Conservation (phyloP, 2,797 vertebrate species). For the Prunella strophiata region DNA sequence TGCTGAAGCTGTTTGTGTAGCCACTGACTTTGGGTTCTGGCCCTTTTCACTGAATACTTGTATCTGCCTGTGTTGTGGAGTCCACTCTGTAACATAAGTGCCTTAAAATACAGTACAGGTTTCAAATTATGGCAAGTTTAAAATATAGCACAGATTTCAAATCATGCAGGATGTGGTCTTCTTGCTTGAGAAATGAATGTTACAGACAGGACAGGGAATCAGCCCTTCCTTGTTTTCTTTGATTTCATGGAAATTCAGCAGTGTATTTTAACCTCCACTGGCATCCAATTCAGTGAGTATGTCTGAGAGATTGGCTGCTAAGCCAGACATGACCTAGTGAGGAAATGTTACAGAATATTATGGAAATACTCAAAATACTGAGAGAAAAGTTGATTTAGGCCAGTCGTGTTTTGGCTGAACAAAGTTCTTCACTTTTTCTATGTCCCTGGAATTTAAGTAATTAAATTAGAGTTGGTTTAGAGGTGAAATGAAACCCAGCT, state of each 20-base stretch:
- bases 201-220: neutral
- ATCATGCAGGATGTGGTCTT: neutral
- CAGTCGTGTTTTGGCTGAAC: neutral
- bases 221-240: neutral
- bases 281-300: neutral
- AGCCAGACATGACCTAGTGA: neutral
- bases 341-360: neutral
- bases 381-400: neutral
- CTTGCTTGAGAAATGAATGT: neutral
- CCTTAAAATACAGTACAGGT: rapidly evolving
- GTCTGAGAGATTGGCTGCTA: neutral
- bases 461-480: neutral
- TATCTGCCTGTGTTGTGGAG: neutral
- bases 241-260: neutral
- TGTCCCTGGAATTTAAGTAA: neutral
- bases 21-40: neutral
- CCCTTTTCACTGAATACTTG: neutral
- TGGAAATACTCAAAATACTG: neutral
- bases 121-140: neutral
- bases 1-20: neutral
- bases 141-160: neutral
- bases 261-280: neutral
- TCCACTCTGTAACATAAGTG: neutral
- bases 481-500: neutral
- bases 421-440: neutral